Percentiles rank a stretch among this genome's conserved stretches.
Conservation (phyloP, 2,888 invertebrate genomes). For the Allacma fusca region DNA sequence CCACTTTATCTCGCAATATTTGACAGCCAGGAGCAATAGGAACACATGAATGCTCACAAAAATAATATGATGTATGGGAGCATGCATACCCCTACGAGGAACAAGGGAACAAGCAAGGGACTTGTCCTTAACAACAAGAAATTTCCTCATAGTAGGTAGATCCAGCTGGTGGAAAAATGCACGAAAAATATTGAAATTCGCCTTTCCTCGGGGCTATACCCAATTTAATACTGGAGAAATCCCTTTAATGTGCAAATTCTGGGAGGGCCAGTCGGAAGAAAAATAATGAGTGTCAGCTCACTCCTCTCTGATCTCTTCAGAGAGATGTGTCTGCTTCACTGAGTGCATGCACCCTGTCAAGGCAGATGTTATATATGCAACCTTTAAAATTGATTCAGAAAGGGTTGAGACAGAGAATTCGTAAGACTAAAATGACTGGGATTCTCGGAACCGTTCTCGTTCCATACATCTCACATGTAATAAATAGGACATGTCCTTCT, state of each 20-base stretch:
- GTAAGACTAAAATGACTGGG: not conserved
- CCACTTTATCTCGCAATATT: slow-evolving; percentile 22
- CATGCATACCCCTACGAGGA: not conserved
- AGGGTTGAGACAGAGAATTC: not conserved
- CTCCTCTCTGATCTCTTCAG: no score
- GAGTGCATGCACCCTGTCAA: not conserved
- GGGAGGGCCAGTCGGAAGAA: not conserved
- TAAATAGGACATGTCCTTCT: not conserved
- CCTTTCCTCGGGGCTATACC: not conserved
- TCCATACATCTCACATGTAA: not conserved
- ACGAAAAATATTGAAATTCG: not conserved
- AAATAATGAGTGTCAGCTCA: slow-evolving; percentile 1
- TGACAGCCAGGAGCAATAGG: not conserved
- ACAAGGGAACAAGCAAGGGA: no score
- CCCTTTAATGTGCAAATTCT: slow-evolving; percentile 9
- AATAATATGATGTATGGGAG: not conserved
- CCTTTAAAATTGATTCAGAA: not conserved
- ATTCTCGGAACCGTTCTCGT: not conserved
- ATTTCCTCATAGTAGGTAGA: no score
- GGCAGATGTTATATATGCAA: not conserved
- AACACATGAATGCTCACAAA: not conserved
- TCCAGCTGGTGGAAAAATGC: no score
- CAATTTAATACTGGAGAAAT: slow-evolving; percentile 1
- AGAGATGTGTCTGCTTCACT: not conserved
- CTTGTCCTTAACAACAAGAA: no score